Conservation (phyloP, 2,113 vertebrate genomes). For the Oceanodroma tethys region DNA sequence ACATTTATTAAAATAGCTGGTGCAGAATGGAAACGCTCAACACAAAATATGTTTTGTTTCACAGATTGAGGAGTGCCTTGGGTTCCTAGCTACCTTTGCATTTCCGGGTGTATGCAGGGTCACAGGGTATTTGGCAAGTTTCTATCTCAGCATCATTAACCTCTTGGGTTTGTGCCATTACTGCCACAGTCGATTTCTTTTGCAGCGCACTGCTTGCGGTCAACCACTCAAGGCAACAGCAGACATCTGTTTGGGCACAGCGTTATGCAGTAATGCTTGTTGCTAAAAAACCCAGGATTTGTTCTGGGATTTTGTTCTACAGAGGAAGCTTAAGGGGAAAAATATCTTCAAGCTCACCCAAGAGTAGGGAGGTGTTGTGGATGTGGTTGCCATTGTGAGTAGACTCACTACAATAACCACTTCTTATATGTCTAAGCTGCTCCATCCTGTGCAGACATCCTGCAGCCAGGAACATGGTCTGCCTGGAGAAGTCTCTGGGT, state of each 20-base stretch:
- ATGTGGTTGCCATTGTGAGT: background rate
- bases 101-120: background rate
- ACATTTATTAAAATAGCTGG: background rate
- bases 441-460: background rate
- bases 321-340: background rate
- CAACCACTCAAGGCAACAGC: background rate
- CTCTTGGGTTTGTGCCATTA: background rate
- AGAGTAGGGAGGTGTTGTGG: background rate
- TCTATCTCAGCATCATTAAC: background rate
- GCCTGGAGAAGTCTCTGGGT: background rate
- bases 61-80: background rate
- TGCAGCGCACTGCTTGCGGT: background rate
- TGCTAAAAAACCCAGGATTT: background rate
- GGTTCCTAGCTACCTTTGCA: background rate
- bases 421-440: background rate
- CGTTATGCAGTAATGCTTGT: background rate
- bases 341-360: background rate
- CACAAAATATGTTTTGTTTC: background rate
- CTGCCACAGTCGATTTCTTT: background rate
- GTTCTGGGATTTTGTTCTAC: background rate
- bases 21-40: background rate
- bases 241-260: background rate
- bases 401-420: background rate
- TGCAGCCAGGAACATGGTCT: background rate
- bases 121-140: background rate